These are phyloP conservation scores for Halcyon chelicuti DNA, from an alignment of 2,797 vertebrate species.

Conservation along the genomic window DNA sequence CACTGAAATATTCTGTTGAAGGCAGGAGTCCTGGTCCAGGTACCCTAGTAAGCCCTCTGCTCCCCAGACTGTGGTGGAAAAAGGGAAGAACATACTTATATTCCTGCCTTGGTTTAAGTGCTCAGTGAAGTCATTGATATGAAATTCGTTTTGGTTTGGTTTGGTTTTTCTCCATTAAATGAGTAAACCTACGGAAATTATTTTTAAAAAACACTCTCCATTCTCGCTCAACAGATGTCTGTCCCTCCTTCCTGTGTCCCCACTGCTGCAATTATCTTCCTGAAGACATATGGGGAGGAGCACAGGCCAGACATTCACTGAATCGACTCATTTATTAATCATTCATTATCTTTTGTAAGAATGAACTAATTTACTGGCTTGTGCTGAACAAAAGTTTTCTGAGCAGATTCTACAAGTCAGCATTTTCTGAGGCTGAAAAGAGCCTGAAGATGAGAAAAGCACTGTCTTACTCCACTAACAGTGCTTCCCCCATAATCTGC, in stretches of 20 bases:
- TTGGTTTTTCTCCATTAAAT: not conserved
- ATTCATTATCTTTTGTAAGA: conserved; percentile 45
- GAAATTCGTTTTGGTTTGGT: not conserved
- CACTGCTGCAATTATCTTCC: not conserved
- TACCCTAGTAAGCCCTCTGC: not conserved
- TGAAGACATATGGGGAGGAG: not conserved
- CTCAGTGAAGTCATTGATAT: not conserved
- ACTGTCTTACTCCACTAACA: not conserved
- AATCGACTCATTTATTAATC: conserved; percentile 52
- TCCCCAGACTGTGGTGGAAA: not conserved
- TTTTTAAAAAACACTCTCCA: not conserved
- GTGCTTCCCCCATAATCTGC: not conserved
- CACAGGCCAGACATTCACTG: not conserved
- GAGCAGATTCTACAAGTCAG: conserved; percentile 8
- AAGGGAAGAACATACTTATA: not conserved
- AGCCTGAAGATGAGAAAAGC: not conserved
- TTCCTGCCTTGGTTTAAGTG: not conserved
- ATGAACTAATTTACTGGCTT: conserved; percentile 28
- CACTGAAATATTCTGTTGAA: not conserved
- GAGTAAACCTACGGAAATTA: not conserved
- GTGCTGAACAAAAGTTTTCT: conserved; percentile 20
- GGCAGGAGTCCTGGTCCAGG: not conserved
- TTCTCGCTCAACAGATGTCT: not conserved
- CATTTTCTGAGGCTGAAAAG: conserved; percentile 35
- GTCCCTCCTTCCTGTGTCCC: not conserved